Percentiles rank a stretch among this genome's conserved stretches.
phyloP scores from a whole-genome alignment of 2,113 vertebrate species.

The Sterna hirundo region DNA sequence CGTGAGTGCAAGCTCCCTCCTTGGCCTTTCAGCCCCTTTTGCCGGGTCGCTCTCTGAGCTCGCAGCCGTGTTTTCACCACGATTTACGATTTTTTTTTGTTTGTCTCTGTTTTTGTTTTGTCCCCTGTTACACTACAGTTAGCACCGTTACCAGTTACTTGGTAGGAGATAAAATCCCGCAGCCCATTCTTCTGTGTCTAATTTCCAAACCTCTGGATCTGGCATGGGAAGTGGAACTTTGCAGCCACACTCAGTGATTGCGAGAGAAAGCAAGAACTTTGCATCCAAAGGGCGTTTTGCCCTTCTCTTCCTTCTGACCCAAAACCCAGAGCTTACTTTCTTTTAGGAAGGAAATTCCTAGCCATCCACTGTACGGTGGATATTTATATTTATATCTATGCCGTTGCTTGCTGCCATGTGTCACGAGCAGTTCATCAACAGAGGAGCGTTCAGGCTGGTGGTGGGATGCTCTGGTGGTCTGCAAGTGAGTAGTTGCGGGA shows the following conservation, averaged over 20 bases:
- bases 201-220: background rate
- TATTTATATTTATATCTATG: background rate
- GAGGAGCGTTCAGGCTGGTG: background rate
- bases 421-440: background rate
- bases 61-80: background rate
- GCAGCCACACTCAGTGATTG: background rate
- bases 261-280: background rate
- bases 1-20: background rate
- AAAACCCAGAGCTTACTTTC: background rate
- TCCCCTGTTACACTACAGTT: background rate
- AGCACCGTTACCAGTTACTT: background rate
- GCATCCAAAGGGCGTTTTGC: background rate
- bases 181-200: background rate
- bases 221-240: background rate
- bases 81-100: background rate
- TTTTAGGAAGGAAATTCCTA: background rate
- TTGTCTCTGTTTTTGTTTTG: background rate
- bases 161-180: background rate
- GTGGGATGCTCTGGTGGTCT: background rate
- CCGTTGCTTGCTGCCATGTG: background rate
- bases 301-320: background rate
- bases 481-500: background rate
- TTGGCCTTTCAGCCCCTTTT: background rate
- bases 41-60: background rate
- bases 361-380: fast-evolving